Base-by-base conservation (phyloP, 2,113 vertebrate genomes). In the Triplophysa siluroides region DNA sequence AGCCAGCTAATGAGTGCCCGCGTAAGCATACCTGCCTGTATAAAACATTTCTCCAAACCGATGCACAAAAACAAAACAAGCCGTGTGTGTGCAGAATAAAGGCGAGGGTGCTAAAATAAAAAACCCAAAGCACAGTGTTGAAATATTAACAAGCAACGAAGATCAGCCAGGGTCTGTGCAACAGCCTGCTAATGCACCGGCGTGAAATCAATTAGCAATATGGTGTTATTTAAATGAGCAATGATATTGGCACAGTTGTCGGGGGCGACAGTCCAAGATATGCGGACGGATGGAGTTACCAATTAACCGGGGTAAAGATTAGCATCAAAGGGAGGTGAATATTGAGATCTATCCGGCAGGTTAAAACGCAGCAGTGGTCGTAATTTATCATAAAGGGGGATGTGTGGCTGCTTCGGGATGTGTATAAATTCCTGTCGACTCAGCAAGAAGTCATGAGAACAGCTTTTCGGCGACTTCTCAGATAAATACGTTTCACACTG, bases 141-240 rank as follows among this genome's bases (percentile, higher is more conserved):
- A 92, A 92, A 91, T 90, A 91, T 92, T 91, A 61, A 92, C 86
- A 58, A 11, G 21, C 66, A 64, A 67, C 79, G 78, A 79, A 71
- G 80, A 86, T 83, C 85, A 85, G 87, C 87, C 83, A 83, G 80
- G 86, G 86, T 89, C 86, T 84, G 68, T 81, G 88, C 87, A 88
- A 87, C 91, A 92, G 92, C 90, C 89, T 89, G 90, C 85, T 88
- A 70, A 89, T 85, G 89, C 83, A 33, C 52, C 23, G 86, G 86
- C 91, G 88, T 85, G 88, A 88, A 88, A 88, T 88, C 89, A 91
- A 92, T 91, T 92, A 90, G 91, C 13, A 26, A 78, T 87, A 90
- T 90, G 87, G 84, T 81, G 80, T 83, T 85, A 82, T 87, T 84
- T 83, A 78, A 83, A 88, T 65, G 58, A 76, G 61, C 78, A 81